Conservation (phyloP, 2,113 vertebrate genomes). For the Danio rerio region DNA sequence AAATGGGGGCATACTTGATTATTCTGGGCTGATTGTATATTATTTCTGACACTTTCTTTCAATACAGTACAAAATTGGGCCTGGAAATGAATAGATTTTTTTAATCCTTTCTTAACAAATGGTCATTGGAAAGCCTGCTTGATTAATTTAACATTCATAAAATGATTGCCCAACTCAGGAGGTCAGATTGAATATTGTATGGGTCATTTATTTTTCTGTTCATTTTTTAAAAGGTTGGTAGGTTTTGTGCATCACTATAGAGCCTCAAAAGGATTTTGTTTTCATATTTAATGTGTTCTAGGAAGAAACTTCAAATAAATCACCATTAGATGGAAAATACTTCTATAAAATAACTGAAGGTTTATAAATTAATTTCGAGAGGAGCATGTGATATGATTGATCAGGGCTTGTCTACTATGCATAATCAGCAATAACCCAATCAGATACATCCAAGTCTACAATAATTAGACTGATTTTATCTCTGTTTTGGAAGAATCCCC, state of each 20-base stretch:
- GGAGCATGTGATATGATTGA: too few species aligned
- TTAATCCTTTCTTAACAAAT: neutral
- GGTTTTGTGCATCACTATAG: neutral
- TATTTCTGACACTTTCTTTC: neutral
- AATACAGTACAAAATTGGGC: neutral
- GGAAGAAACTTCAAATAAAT: too few species aligned
- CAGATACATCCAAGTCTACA: too few species aligned
- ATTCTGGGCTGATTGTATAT: neutral
- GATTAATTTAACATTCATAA: neutral
- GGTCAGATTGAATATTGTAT: neutral
- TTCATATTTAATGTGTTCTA: neutral
- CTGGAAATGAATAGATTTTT: neutral
- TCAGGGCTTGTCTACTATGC: too few species aligned
- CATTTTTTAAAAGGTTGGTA: neutral
- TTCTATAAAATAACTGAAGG: too few species aligned
- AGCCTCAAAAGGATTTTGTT: neutral
- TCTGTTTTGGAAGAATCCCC: too few species aligned
- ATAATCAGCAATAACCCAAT: too few species aligned
- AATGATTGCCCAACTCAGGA: neutral
- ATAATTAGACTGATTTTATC: too few species aligned
- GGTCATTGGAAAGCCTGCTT: neutral
- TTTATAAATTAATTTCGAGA: too few species aligned
- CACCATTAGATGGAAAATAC: too few species aligned
- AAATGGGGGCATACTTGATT: neutral
- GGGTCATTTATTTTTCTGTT: neutral